Evolutionary conservation across 2,888 invertebrate species (phyloP), one percentile per base, ranked within the genome.

Genomic region (Sesia bembeciformis): DNA sequence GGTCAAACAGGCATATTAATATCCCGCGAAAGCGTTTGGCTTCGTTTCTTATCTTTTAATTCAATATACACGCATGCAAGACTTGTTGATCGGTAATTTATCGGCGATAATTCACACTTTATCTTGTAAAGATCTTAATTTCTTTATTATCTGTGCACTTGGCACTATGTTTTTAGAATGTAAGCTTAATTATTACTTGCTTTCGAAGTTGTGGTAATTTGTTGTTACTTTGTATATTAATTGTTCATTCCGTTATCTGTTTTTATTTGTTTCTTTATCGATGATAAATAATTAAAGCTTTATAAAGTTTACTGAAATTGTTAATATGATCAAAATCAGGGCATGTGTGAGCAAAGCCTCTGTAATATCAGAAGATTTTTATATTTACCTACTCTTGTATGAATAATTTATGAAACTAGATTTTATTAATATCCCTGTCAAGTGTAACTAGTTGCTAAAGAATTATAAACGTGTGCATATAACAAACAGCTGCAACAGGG

Each of bases 31-130:
- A 72, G 70, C 70, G 71, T 72, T 72, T 67, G 23, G 66, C 70
- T 66, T 70, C 67, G 72, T 61, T 65, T 71, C 74, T 81, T 84
- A 84, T 85, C 83, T 82, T 78, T 78, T 82, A 83, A 84, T 84
- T 84, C 77, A 83, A 83, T 84, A 82, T 83, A 82, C 79, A 81
- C 73, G 70, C 68, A 70, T 78, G 72, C 69, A 61, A 58, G 61
- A 64, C 75, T 72, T 76, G 78, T 80, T 77, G 70, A 75, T 72
- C 66, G 67, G 72, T 77, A 72, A 82, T 82, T 79, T 82, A 83
- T 81, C 67, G 73, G 59, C 72, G 67, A 75, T 81, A 76, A 77
- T 72, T 76, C 71, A 68, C 61, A 60, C 62, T 70, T 68, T 83
- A 83, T 80, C 81, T 66, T 64, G 61, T 68, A 65, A 68, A 66